Conservation (phyloP, 1,140 invertebrate species). For the Trichonephila clavipes region DNA sequence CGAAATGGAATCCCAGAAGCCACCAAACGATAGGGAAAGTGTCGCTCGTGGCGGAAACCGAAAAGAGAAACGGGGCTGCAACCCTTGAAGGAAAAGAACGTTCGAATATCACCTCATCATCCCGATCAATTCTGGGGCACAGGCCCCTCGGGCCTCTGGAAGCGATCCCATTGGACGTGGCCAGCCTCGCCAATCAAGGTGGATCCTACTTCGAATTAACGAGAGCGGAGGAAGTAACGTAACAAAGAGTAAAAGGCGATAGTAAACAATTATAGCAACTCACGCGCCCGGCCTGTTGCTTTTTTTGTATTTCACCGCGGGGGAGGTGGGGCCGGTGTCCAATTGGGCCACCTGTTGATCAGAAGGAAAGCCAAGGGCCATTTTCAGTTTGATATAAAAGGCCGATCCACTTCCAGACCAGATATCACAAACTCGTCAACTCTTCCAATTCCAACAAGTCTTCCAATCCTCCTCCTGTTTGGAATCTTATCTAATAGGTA, state of each 20-base stretch:
- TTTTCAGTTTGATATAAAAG: conserved; percentile 72
- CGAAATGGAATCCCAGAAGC: conserved; percentile 4
- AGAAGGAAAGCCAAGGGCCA: conserved; percentile 68
- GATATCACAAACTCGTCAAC: conserved; percentile 37
- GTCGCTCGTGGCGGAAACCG: conserved; percentile 45
- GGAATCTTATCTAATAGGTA: neutral
- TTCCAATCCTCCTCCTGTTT: conserved; percentile 2
- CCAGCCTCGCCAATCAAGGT: conserved; percentile 55
- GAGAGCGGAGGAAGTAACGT: conserved; percentile 54
- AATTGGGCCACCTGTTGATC: conserved; percentile 64
- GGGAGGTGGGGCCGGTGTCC: conserved; percentile 63
- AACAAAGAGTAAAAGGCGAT: conserved; percentile 65
- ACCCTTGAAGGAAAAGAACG: conserved; percentile 31
- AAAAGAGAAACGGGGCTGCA: conserved; percentile 9
- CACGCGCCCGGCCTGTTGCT: conserved; percentile 9
- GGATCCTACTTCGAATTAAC: conserved; percentile 57
- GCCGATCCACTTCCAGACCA: neutral
- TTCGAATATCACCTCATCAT: neutral
- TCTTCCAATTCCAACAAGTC: conserved; percentile 9
- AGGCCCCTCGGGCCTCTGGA: neutral
- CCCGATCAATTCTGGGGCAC: neutral
- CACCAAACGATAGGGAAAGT: conserved; percentile 48
- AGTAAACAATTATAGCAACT: conserved; percentile 75
- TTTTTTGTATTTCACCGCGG: conserved; percentile 58
- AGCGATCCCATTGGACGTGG: conserved; percentile 72